phyloP scores from a whole-genome alignment of 2,113 vertebrate species.

The Nematolebias whitei region DNA sequence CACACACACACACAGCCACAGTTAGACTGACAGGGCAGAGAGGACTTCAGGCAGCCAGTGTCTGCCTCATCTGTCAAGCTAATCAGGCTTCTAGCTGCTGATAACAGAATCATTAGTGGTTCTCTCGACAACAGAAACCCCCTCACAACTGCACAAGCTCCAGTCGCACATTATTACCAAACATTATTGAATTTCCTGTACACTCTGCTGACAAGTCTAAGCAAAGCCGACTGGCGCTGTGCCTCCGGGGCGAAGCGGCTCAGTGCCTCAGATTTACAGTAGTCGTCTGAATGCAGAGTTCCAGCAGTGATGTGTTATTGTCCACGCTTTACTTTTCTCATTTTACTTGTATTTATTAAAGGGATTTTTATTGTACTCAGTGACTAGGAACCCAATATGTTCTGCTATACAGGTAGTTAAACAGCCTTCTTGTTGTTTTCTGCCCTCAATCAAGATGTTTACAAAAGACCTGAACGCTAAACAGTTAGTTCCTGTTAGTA shows the following conservation, averaged over 20 bases:
- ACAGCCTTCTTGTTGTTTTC: slow-evolving; percentile 23
- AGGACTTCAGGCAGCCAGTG: slow-evolving; percentile 44
- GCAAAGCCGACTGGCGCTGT: slow-evolving; percentile 31
- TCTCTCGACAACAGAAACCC: slow-evolving; percentile 40
- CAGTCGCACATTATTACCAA: slow-evolving; percentile 53
- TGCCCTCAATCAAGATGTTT: slow-evolving; percentile 28
- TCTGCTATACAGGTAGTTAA: slow-evolving; percentile 27
- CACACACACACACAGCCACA: slow-evolving; percentile 24
- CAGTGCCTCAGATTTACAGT: slow-evolving; percentile 24
- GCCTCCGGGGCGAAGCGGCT: slow-evolving; percentile 35
- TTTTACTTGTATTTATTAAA: slow-evolving; percentile 21
- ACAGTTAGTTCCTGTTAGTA: slow-evolving; percentile 57
- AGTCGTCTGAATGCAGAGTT: slow-evolving; percentile 19
- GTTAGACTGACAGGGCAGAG: slow-evolving; percentile 30
- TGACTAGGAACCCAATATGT: slow-evolving; percentile 3
- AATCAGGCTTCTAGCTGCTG: slow-evolving; percentile 60
- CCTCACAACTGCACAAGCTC: slow-evolving; percentile 33
- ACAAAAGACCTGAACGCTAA: slow-evolving; percentile 21
- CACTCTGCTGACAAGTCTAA: slow-evolving; percentile 46
- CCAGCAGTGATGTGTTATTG: neutral
- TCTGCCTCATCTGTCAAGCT: slow-evolving; percentile 54
- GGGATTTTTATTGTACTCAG: slow-evolving; percentile 18
- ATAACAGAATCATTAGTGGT: slow-evolving; percentile 65
- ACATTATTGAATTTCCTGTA: slow-evolving; percentile 43
- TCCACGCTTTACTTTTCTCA: slow-evolving; percentile 8